Conservation (phyloP, 2,888 invertebrate species). For the Drosophila percnosoma region DNA sequence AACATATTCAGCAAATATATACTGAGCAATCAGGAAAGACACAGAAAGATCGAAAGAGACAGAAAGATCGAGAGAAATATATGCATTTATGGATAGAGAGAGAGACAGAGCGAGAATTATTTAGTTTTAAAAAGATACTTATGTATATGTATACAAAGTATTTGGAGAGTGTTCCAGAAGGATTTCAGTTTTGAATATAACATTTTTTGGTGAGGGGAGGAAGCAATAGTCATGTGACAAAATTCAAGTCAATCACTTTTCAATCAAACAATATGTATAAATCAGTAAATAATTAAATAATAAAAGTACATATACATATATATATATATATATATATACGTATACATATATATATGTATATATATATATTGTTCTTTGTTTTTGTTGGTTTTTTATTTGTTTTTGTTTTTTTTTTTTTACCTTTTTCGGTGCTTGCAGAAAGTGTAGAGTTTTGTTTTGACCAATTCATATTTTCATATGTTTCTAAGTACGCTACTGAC, state of each 20-base stretch:
- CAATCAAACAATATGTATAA: slow-evolving; percentile 33
- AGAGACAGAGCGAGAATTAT: slow-evolving; percentile 1
- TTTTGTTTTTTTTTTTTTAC: slow-evolving; percentile 64
- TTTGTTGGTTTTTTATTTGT: slow-evolving; percentile 5
- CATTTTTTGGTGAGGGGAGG: slow-evolving; percentile 18
- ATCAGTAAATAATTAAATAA: slow-evolving; percentile 19
- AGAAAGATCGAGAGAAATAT: slow-evolving; percentile 4
- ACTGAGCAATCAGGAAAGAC: slow-evolving; percentile 25
- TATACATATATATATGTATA: neutral
- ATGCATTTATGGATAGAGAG: neutral
- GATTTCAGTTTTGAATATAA: slow-evolving; percentile 7
- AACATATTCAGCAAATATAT: slow-evolving; percentile 16
- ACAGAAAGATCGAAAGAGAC: neutral
- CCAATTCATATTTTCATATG: slow-evolving; percentile 57
- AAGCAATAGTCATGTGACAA: slow-evolving; percentile 31
- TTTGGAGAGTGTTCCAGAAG: neutral
- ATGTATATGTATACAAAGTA: slow-evolving; percentile 4
- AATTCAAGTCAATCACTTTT: slow-evolving; percentile 42
- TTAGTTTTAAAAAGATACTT: slow-evolving; percentile 9
- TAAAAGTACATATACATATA: slow-evolving; percentile 24
- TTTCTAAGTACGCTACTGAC: slow-evolving; percentile 40
- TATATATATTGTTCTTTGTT: slow-evolving; percentile 3
- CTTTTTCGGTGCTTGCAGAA: slow-evolving; percentile 83
- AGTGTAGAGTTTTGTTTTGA: slow-evolving; percentile 81
- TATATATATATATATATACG: slow-evolving; percentile 9